phyloP scores from a whole-genome alignment of 2,888 invertebrate genomes.

The Rosalia funebris region DNA sequence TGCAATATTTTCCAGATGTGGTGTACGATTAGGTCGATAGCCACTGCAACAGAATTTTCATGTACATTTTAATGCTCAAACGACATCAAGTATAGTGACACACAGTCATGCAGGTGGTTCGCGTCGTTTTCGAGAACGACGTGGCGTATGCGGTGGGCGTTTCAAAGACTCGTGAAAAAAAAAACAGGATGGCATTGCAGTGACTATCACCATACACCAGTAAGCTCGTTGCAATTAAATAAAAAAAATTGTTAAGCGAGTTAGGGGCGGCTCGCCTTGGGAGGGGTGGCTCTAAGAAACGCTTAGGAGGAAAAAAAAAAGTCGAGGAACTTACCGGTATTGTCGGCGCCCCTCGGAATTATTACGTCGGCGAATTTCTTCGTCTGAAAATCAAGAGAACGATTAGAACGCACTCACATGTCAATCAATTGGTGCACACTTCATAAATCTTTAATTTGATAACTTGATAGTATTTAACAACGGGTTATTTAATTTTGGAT shows the following conservation, averaged over 20 bases:
- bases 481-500: too few relatives aligned
- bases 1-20: conserved; percentile 97
- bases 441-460: too few relatives aligned
- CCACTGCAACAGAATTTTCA: conserved; percentile 89
- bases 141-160: conserved; percentile 9
- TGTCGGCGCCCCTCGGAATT: conserved; percentile 98
- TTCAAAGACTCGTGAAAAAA: background rate
- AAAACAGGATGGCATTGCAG: conserved; percentile 52
- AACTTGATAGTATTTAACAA: too few relatives aligned
- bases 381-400: conserved; percentile 75
- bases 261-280: conserved; percentile 16
- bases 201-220: conserved; percentile 55
- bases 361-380: conserved; percentile 99
- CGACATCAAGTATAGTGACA: background rate
- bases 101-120: background rate
- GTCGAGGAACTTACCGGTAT: conserved; percentile 77
- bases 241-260: too few relatives aligned
- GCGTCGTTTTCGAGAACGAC: too few relatives aligned
- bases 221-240: conserved; percentile 25
- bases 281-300: conserved; percentile 15
- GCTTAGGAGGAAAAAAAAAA: too few relatives aligned
- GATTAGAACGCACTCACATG: too few relatives aligned
- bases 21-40: conserved; percentile 98
- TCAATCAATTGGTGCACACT: too few relatives aligned
- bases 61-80: conserved; percentile 7